These are phyloP conservation scores for Syngnathus floridae DNA, from an alignment of 2,113 vertebrate genomes.

Conservation along the genomic window DNA sequence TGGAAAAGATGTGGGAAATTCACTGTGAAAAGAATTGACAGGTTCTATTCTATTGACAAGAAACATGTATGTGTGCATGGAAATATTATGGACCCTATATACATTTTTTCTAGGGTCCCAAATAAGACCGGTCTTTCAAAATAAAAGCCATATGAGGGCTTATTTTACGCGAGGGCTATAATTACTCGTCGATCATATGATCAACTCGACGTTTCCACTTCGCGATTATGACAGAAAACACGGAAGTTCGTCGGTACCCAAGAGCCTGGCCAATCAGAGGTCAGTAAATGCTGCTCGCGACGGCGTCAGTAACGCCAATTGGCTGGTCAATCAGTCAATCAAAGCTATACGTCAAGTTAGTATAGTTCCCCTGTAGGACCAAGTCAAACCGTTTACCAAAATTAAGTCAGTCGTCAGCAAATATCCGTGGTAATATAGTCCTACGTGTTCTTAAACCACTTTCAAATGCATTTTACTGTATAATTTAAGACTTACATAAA, in stretches of 20 bases:
- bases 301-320: slow-evolving; percentile 2
- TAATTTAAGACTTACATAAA: too few species aligned
- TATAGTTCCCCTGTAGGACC: too few species aligned
- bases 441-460: too few species aligned
- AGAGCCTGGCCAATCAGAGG: slow-evolving; percentile 23
- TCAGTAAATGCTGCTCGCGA: slow-evolving; percentile 1
- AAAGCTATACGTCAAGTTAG: neutral
- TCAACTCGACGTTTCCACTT: slow-evolving; percentile 5
- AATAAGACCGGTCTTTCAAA: neutral
- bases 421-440: neutral
- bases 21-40: too few species aligned
- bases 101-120: too few species aligned
- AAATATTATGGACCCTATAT: too few species aligned
- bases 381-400: neutral
- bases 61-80: too few species aligned
- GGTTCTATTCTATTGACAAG: too few species aligned
- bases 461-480: neutral
- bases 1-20: too few species aligned
- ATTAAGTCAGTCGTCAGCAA: neutral
- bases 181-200: slow-evolving; percentile 19
- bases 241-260: neutral
- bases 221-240: neutral
- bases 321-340: slow-evolving; percentile 12
- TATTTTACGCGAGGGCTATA: neutral
- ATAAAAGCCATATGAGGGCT: neutral